phyloP scores from a whole-genome alignment of 2,113 vertebrate genomes.

The Hystrix cristata region DNA sequence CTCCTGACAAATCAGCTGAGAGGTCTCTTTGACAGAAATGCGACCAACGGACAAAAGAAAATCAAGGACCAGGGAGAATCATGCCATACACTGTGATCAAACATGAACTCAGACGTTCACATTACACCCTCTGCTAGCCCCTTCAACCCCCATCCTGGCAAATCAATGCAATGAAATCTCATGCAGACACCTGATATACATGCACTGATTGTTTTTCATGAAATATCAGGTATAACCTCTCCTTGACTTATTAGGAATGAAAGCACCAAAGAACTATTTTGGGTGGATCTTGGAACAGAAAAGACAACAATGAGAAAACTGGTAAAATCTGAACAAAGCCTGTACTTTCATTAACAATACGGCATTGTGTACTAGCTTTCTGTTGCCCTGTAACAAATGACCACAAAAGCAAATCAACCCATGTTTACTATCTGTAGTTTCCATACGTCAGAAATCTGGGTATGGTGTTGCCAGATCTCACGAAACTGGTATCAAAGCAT shows the following conservation, averaged over 20 bases:
- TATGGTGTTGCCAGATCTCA: too few species aligned
- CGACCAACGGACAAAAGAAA: neutral
- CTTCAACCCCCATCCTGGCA: neutral
- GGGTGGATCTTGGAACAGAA: neutral
- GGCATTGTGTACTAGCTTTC: neutral
- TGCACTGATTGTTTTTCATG: neutral
- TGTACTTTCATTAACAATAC: neutral
- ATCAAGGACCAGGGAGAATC: neutral
- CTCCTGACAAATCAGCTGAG: neutral
- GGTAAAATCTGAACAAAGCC: neutral
- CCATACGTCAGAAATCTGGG: neutral
- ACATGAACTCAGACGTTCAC: neutral
- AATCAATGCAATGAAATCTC: neutral
- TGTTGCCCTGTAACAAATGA: neutral
- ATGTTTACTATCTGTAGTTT: neutral
- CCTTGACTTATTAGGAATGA: neutral
- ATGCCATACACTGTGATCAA: neutral
- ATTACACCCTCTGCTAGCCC: fast-evolving
- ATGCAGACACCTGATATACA: neutral
- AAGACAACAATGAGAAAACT: neutral
- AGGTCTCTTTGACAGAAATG: neutral
- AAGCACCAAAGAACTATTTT: neutral
- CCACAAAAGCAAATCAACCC: neutral
- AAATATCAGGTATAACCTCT: neutral
- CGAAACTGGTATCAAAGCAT: neutral